Conservation (phyloP, 2,113 vertebrate species). For the Neoarius graeffei region DNA sequence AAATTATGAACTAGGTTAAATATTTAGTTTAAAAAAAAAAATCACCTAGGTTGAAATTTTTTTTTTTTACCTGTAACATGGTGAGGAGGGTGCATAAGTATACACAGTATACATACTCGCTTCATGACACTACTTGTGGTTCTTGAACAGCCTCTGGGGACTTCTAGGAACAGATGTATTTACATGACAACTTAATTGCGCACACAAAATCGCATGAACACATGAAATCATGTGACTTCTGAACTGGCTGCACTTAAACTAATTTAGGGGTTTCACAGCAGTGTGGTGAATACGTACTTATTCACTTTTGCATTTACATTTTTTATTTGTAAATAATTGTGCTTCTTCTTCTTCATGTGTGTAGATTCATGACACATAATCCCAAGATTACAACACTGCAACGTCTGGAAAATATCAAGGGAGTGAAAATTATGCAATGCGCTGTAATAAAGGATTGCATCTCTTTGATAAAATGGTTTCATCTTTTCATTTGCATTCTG, state of each 20-base stretch:
- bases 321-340: neutral
- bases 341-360: neutral
- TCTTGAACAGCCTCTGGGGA: neutral
- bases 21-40: no score
- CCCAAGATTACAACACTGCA: neutral
- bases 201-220: neutral
- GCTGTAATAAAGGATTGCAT: slow-evolving; percentile 8
- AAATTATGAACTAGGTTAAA: no score
- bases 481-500: slow-evolving; percentile 18
- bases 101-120: no score
- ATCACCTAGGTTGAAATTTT: no score
- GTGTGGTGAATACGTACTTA: neutral
- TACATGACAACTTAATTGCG: neutral
- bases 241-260: neutral
- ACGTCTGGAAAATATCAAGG: neutral
- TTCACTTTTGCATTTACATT: neutral
- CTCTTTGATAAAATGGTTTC: slow-evolving; percentile 21
- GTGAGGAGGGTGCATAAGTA: no score
- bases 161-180: neutral
- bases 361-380: neutral
- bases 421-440: neutral
- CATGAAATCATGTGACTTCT: neutral
- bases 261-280: neutral
- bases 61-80: no score
- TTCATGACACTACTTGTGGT: neutral